Evolutionary conservation across 1,140 invertebrate species (phyloP).

Genomic region (Arion vulgaris): DNA sequence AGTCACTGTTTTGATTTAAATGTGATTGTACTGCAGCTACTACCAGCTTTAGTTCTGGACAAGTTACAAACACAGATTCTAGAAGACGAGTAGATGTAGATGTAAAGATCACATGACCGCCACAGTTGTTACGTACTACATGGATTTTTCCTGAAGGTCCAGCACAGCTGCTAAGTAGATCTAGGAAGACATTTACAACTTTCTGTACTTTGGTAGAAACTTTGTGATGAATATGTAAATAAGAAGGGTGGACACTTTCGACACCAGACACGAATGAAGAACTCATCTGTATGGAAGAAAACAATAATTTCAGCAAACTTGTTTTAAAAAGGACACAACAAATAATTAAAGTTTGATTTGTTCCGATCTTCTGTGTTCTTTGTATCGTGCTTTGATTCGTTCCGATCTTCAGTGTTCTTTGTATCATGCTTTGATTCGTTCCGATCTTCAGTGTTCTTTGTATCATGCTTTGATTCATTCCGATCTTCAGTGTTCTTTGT

Average conservation of each 20-base stretch:
- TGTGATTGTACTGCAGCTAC: slow-evolving; percentile 47
- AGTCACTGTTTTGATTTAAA: slow-evolving; percentile 46
- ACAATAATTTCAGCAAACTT: not conserved
- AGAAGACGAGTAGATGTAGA: slow-evolving; percentile 43
- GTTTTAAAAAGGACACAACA: not conserved
- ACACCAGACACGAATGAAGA: not conserved
- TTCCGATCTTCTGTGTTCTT: not conserved
- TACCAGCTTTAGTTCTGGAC: slow-evolving; percentile 50
- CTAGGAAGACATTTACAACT: slow-evolving; percentile 29
- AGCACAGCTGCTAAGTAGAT: slow-evolving; percentile 38
- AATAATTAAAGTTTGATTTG: not conserved
- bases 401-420: no score
- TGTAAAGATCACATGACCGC: slow-evolving; percentile 51
- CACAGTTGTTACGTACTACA: slow-evolving; percentile 47
- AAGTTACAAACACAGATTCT: slow-evolving; percentile 38
- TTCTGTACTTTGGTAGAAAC: slow-evolving; percentile 12
- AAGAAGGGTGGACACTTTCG: not conserved
- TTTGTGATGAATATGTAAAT: not conserved
- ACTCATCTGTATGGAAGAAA: slow-evolving; percentile 1
- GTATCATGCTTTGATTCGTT: no score
- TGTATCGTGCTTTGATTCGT: no score
- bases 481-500: no score
- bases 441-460: no score
- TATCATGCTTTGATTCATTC: no score
- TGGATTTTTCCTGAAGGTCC: slow-evolving; percentile 50